Evolutionary conservation across 1,140 invertebrate genomes (phyloP), one percentile per base, ranked within the genome.

Genomic region (Heliconius melpomene): DNA sequence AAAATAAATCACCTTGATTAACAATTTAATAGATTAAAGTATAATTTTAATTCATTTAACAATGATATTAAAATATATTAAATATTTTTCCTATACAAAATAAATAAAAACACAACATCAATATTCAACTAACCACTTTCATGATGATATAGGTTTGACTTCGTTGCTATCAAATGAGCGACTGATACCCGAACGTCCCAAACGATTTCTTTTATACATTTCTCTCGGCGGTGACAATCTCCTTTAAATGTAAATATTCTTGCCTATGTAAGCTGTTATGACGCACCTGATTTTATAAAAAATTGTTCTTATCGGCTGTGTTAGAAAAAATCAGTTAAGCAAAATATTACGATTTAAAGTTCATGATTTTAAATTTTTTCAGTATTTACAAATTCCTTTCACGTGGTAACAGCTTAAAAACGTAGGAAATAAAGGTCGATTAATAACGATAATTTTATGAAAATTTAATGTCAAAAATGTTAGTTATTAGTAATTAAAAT

Each of bases 171-270:
- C 89, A 86, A 85, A 88, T 87, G 87, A 89, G 86, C 90, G 87
- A 93, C 91, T 93, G 93, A 93, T 93, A 88, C 77, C 75, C 78
- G 82, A 85, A 72, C 76, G 84, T 60, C 86, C 73, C 80, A 76
- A 82, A 78, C 88, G 84, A 89, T 89, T 86, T 90, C 90, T 94
- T 94, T 91, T 94, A 94, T 94, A 94, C 88, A 92, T 91, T 93
- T 91, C 89, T 85, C 87, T 79, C 81, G 81, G 57, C 79, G 82
- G 86, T 90, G 89, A 29, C 11, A 16, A 16, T 13, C 26, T 29
- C 9, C 20, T n/a, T 66, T 66, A 66, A 13, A 29, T 5, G 11
- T 26, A 0, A 6, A 29, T 66, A 11, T 66, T 29, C 3, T 66
- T 66, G 23, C n/a, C 26, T n/a, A 66, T 66, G 11, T 66, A 26